Evolutionary conservation across 2,797 vertebrate species (phyloP).

Genomic region (Tinamus major): DNA sequence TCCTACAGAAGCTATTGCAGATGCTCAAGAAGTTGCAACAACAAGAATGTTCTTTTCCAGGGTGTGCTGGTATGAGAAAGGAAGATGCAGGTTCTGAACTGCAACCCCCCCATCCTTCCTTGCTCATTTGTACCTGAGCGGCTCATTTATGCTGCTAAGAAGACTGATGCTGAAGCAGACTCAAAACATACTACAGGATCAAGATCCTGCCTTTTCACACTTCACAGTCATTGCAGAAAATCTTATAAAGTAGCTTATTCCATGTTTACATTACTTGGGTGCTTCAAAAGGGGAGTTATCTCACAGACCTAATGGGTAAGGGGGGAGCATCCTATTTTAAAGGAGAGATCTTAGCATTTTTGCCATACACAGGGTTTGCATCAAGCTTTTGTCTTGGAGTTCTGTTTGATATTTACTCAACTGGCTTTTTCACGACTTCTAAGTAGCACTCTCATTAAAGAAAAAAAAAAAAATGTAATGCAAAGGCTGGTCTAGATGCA

Average conservation of each 20-base stretch:
- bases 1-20: neutral
- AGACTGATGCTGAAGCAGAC: neutral
- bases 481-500: neutral
- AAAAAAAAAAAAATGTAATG: slow-evolving; percentile 35
- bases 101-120: neutral
- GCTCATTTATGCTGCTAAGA: neutral
- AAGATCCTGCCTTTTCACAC: slow-evolving; percentile 17
- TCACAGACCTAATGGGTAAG: neutral
- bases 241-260: neutral
- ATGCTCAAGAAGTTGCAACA: neutral
- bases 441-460: neutral
- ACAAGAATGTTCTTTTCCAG: neutral
- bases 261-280: neutral
- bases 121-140: neutral
- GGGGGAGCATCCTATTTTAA: neutral
- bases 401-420: neutral
- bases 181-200: neutral
- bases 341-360: neutral
- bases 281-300: neutral
- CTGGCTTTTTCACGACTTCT: slow-evolving; percentile 12
- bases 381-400: neutral
- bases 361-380: neutral
- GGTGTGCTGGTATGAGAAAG: neutral
- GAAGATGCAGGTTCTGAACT: neutral
- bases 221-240: neutral